These are phyloP conservation scores for Sinosuthora webbiana DNA, from an alignment of 2,113 vertebrate species.

Conservation along the genomic window DNA sequence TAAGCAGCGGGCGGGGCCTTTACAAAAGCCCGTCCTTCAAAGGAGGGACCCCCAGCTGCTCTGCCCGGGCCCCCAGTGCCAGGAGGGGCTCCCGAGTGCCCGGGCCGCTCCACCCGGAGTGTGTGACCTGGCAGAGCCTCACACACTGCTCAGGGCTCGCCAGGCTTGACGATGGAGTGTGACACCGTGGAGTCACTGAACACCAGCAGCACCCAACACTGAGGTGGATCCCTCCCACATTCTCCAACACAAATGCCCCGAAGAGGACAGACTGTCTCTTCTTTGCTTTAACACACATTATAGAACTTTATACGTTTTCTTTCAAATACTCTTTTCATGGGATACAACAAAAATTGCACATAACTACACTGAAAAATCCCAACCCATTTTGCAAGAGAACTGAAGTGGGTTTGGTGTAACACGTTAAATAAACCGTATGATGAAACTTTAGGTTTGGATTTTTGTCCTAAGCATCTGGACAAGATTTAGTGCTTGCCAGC, in stretches of 20 bases:
- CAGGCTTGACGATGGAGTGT: background rate
- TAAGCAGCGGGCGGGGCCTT: background rate
- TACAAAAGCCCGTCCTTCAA: background rate
- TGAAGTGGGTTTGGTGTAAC: background rate
- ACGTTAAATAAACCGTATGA: background rate
- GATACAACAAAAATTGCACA: constrained; percentile 57
- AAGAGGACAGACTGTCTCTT: background rate
- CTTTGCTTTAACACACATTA: background rate
- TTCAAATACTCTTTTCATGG: background rate
- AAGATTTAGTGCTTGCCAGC: background rate
- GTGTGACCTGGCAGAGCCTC: background rate
- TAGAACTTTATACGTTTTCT: background rate
- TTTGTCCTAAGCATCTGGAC: background rate
- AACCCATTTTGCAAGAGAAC: background rate
- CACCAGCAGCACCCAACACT: background rate
- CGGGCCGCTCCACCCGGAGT: accelerated
- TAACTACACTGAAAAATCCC: constrained; percentile 10
- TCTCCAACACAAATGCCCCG: background rate
- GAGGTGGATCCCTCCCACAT: background rate
- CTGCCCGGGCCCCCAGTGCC: background rate
- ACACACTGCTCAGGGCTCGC: background rate
- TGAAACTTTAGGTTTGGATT: background rate
- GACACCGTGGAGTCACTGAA: background rate
- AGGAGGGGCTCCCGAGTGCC: accelerated
- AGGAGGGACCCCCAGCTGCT: background rate